Conservation (phyloP, 2,113 vertebrate species). For the Sinocyclocheilus anshuiensis region DNA sequence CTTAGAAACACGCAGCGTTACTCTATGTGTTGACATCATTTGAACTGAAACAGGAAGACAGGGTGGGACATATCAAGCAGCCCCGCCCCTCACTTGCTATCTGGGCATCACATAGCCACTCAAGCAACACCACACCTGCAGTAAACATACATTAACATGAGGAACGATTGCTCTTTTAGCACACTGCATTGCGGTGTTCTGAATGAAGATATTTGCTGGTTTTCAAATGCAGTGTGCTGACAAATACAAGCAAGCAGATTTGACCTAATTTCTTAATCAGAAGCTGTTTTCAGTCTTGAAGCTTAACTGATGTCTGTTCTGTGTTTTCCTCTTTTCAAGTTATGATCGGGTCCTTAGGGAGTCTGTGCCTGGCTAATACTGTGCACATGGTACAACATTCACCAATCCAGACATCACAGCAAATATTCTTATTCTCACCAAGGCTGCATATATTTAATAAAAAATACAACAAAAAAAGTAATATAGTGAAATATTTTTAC, state of each 20-base stretch:
- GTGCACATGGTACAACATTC: neutral
- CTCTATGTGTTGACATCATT: too few relatives aligned
- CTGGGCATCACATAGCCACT: constrained; percentile 1
- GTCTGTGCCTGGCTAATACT: constrained; percentile 7
- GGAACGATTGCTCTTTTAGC: neutral
- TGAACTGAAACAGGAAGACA: too few relatives aligned
- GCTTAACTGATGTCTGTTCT: constrained; percentile 29
- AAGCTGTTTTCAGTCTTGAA: neutral
- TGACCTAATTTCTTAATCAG: constrained; percentile 12
- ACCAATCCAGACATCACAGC: neutral
- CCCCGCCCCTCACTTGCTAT: neutral
- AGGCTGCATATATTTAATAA: neutral
- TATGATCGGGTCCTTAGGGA: constrained; percentile 48
- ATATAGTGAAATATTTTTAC: neutral
- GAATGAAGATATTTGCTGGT: neutral
- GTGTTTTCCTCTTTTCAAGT: constrained; percentile 22
- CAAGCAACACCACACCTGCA: neutral
- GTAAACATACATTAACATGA: neutral
- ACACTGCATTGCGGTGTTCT: neutral
- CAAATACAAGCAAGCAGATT: constrained; percentile 9
- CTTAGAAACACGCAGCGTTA: too few relatives aligned
- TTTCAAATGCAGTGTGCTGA: neutral
- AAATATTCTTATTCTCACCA: neutral
- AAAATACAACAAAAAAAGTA: neutral
- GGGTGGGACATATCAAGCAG: too few relatives aligned